Percentiles rank a stretch among this genome's conserved stretches.
phyloP scores from a whole-genome alignment of 1,140 invertebrate genomes.

The Formica exsecta region DNA sequence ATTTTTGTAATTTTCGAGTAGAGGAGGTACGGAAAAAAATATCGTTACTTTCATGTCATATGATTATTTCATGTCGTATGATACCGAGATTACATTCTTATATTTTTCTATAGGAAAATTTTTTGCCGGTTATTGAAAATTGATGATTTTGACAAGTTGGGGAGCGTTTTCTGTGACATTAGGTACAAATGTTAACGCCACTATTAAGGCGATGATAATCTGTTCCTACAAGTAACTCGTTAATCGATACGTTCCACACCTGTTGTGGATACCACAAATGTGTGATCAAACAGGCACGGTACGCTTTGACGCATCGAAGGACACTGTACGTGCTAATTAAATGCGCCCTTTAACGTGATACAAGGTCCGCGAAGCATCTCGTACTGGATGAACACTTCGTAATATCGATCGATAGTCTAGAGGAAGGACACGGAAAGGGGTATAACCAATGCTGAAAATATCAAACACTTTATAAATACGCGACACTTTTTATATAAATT shows the following conservation, averaged over 20 bases:
- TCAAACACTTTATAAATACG: conserved; percentile 5
- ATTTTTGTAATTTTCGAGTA: not conserved
- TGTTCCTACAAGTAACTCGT: conserved; percentile 35
- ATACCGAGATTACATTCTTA: not conserved
- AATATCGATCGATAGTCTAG: conserved; percentile 63
- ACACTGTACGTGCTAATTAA: conserved; percentile 78
- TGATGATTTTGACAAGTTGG: not conserved
- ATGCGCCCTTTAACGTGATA: conserved; percentile 76
- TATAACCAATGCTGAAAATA: conserved; percentile 17
- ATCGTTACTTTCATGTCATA: not conserved
- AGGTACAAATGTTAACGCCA: not conserved
- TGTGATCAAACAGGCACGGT: conserved; percentile 46
- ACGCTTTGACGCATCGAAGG: conserved; percentile 67
- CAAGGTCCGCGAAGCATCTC: conserved; percentile 64
- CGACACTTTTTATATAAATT: conserved; percentile 9
- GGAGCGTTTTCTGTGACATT: not conserved
- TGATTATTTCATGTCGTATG: not conserved
- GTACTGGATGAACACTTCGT: conserved; percentile 64
- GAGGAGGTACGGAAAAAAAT: not conserved
- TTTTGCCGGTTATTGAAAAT: not conserved
- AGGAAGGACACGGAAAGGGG: not conserved
- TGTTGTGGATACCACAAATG: conserved; percentile 46
- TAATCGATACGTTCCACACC: conserved; percentile 31
- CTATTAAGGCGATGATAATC: not conserved
- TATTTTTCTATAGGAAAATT: not conserved